Percentiles rank a stretch among this genome's conserved stretches.
Conservation (phyloP, 2,888 invertebrate species). For the Orthosia gothica region DNA sequence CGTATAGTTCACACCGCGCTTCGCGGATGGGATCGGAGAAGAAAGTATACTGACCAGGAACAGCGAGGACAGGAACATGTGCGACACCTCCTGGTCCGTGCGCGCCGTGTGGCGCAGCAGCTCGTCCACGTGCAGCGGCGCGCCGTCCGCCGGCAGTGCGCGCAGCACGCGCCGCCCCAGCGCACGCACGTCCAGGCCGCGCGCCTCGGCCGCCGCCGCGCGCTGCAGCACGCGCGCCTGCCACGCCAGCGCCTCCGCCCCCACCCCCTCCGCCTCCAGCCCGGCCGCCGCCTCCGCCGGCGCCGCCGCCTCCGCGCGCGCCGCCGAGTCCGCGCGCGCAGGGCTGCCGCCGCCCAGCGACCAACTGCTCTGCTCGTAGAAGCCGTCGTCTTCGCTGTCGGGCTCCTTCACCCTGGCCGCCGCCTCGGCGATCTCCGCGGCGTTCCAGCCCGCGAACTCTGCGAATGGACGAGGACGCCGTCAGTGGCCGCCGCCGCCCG, state of each 20-base stretch:
- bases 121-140: background rate
- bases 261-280: too few relatives aligned
- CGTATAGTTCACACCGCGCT: too few relatives aligned
- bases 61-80: constrained; percentile 60
- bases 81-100: constrained; percentile 52
- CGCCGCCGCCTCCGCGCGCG: background rate
- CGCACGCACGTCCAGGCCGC: constrained; percentile 70
- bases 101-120: constrained; percentile 49
- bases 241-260: constrained; percentile 55
- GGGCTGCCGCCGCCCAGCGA: constrained; percentile 74
- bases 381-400: constrained; percentile 86
- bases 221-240: constrained; percentile 66
- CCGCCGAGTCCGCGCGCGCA: constrained; percentile 6
- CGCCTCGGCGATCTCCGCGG: constrained; percentile 60
- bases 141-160: constrained; percentile 43
- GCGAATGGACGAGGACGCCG: constrained; percentile 9
- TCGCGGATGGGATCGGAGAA: too few relatives aligned
- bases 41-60: constrained; percentile 48
- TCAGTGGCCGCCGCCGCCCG: background rate
- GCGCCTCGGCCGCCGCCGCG: constrained; percentile 63
- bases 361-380: constrained; percentile 82
- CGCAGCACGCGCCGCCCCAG: constrained; percentile 66
- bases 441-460: constrained; percentile 76
- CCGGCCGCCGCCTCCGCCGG: background rate
- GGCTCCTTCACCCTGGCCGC: constrained; percentile 40